Percentiles rank a stretch among this genome's conserved stretches.
phyloP scores from a whole-genome alignment of 2,113 vertebrate genomes.

The Melanerpes aurifrons region DNA sequence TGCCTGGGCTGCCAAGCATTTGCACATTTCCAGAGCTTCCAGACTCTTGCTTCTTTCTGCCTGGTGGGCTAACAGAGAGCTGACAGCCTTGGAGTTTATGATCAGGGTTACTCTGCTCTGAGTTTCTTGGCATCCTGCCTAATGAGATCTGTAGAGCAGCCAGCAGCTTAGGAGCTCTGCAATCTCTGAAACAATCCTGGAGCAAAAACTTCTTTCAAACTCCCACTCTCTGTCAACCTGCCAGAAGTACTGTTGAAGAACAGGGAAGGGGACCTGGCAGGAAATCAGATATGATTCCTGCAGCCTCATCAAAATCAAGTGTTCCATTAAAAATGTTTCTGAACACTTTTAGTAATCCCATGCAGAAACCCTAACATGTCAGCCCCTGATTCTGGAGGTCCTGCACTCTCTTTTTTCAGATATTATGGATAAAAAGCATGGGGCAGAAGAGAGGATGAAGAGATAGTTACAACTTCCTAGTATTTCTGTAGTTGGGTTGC shows the following conservation, averaged over 20 bases:
- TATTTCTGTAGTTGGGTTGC: background rate
- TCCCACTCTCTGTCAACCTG: slow-evolving; percentile 63
- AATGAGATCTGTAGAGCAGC: slow-evolving; percentile 57
- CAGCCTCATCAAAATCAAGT: slow-evolving; percentile 51
- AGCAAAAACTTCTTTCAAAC: slow-evolving; percentile 58
- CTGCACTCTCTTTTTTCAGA: background rate
- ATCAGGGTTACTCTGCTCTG: slow-evolving; percentile 3
- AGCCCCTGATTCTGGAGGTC: background rate
- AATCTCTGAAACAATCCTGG: slow-evolving; percentile 44
- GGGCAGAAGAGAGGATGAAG: background rate
- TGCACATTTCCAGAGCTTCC: slow-evolving; percentile 28
- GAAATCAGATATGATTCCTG: slow-evolving; percentile 38
- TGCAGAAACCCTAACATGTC: fast-evolving
- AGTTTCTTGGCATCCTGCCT: slow-evolving; percentile 63
- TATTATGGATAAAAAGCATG: background rate
- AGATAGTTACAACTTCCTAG: background rate
- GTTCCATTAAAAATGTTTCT: background rate
- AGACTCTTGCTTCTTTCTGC: background rate
- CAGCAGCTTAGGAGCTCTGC: slow-evolving; percentile 42
- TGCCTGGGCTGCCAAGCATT: background rate
- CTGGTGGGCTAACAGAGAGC: slow-evolving; percentile 14
- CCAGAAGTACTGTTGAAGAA: slow-evolving; percentile 47
- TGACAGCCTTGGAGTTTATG: slow-evolving; percentile 33
- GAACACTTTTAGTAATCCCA: background rate
- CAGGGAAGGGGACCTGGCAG: slow-evolving; percentile 45